Evolutionary conservation across 2,888 invertebrate genomes (phyloP), one percentile per base, ranked within the genome.

Genomic region (Brachylomia viminalis): DNA sequence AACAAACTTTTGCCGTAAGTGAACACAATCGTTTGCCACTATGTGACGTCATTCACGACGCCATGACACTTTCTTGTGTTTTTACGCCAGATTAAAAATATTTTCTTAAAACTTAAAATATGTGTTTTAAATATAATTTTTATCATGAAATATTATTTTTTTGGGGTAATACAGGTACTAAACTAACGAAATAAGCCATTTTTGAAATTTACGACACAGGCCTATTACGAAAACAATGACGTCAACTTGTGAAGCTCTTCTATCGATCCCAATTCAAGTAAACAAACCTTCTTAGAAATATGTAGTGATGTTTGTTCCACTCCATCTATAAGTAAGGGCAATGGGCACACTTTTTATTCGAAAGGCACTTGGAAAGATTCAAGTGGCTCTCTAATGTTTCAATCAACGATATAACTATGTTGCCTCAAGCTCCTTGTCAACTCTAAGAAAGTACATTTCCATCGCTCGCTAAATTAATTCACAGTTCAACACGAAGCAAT

Each of bases 211-310:
- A n/a, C n/a, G n/a, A n/a, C n/a, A n/a, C n/a, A n/a, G n/a, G n/a
- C n/a, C n/a, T n/a, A n/a, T n/a, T n/a, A n/a, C n/a, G n/a, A n/a
- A n/a, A n/a, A n/a, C n/a, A n/a, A n/a, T 86, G 79, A 85, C 77
- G 70, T 85, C 74, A 80, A 69, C 73, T 54, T 38, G 54, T 65
- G 62, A 49, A 73, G 67, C 59, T 76, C 81, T 42, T 13, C n/a
- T 79, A 85, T 85, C 75, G 82, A 84, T 85, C 85, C 47, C 20
- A 52, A 62, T 58, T 56, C 42, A 59, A 58, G 42, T 75, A 61
- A 68, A 71, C 75, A 80, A 56, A 42, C 58, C 33, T 49, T 80
- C 58, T 52, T 47, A 75, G 58, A 84, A 67, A 59, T 70, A 6
- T 56, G 61, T 27, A 45, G 49, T 54, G 52, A 62, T 77, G 54